Conservation (phyloP, 1,140 invertebrate genomes). For the Adelges cooleyi region DNA sequence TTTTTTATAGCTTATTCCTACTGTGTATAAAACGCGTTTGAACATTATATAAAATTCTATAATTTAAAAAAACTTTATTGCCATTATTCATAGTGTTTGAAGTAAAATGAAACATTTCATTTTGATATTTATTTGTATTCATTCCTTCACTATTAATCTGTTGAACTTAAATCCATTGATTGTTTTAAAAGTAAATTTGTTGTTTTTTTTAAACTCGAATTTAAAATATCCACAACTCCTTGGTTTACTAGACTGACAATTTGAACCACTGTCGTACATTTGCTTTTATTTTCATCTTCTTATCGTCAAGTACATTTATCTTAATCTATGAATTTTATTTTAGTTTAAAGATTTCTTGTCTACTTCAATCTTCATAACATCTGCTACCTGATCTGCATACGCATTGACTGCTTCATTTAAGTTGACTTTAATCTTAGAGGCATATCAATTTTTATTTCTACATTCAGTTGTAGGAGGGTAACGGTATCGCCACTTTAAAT, state of each 20-base stretch:
- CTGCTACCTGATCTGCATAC: background rate
- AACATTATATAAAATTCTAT: too few relatives aligned
- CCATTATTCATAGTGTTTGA: too few relatives aligned
- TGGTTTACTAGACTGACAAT: background rate
- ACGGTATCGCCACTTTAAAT: background rate
- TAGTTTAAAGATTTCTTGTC: background rate
- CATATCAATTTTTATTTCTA: background rate
- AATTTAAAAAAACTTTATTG: too few relatives aligned
- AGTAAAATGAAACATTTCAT: too few relatives aligned
- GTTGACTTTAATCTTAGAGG: background rate
- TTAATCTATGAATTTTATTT: background rate
- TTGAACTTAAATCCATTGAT: background rate
- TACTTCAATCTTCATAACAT: background rate
- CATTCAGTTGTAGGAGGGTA: background rate
- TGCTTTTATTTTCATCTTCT: background rate
- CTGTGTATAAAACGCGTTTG: too few relatives aligned
- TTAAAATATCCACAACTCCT: background rate
- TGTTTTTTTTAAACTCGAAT: background rate
- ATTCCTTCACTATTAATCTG: too few relatives aligned
- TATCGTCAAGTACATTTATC: background rate
- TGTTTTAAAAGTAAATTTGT: background rate
- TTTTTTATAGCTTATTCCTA: too few relatives aligned
- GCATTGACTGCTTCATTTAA: background rate
- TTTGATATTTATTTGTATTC: too few relatives aligned
- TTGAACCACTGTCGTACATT: background rate